Base-by-base conservation (phyloP, 2,888 invertebrate species). In the Troides helena region DNA sequence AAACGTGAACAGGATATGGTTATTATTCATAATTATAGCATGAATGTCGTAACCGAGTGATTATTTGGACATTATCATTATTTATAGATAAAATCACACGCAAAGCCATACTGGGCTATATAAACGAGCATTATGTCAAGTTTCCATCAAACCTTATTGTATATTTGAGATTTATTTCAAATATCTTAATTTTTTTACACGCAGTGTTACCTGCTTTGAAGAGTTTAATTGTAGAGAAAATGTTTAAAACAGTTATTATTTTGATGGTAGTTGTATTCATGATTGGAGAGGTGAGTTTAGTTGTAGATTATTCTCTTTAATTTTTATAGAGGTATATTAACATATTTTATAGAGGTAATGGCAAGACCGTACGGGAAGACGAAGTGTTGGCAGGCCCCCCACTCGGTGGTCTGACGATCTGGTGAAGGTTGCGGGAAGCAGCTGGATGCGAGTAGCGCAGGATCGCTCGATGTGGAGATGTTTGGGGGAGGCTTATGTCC, bases 1-100 rank as follows among this genome's bases (percentile, higher is more conserved):
- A 59, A 57, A 68, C 23, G 60, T 66, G 53, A 50, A 67, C 70
- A 70, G 70, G 70, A 70, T 60, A 63, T 53, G 14, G 66, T 63
- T 53, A 59, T 67, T 67, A 60, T 56, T 43, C 53, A 56, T 63
- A 64, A 70, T 70, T 43, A 64, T 67, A 57, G 39, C 39, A 30
- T 43, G 25, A 56, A 70, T 18, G 64, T 70, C 57, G 56, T 43
- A 53, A 53, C 8, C 25, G 17, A 39, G 61, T 61, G 21, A 70
- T 70, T 67, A 67, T 70, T 70, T 39, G 53, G 21, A 64, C 36
- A 70, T 70, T 70, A 70, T 70, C 67, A 70, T 70, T 67, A 70
- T 67, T 53, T 64, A 12, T 30, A 46, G 67, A 70, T 70, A 67
- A 67, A 70, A 67, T 64, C 64, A n/a, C 61, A 61, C 30, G 30